Base-by-base conservation (phyloP, 1,140 invertebrate species). In the Plectrocnemia conspersa region DNA sequence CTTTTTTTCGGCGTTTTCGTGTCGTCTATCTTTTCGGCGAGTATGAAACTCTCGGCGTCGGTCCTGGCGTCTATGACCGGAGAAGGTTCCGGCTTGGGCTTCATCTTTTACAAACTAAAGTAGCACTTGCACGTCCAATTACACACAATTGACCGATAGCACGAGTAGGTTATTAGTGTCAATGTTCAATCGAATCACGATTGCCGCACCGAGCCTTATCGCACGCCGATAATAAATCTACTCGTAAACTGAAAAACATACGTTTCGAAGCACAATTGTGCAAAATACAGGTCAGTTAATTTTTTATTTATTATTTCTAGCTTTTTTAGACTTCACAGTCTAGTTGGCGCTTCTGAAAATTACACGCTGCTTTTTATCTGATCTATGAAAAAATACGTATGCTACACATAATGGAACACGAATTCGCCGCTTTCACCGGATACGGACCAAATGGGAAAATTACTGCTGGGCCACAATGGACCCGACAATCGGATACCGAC, bases 21-120 rank as follows among this genome's bases (percentile, higher is more conserved):
- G 56, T 75, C 69, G 59, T 76, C 74, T 21, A 72, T 72, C 57
- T 74, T 75, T 59, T 77, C 77, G 58, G 75, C 73, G 50, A 78
- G 61, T 18, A 77, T 77, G 63, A 78, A 74, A 52, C 71, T 70
- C 59, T 71, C 72, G 49, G 68, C 68, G 7, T 50, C 52, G 45
- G 71, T 65, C 52, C 70, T 71, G 44, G 69, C 55, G 45, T 72
- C 72, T 16, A 36, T 38, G 16, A 42, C 41, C 13, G 52, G 29
- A 11, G 54, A 47, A 59, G 60, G 54, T 49, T 74, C 72, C 50
- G 74, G 71, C 63, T 75, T 76, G 32, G 74, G 72, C 59, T 72
- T 69, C 74, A 76, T 76, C 47, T 60, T 64, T 27, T 6, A 29
- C 27, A n/a, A 29, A 7, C 27, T 6, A 29, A 29, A 24, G 41